These are phyloP conservation scores for Saturnia pavonia DNA, from an alignment of 2,888 invertebrate genomes.

Conservation along the genomic window DNA sequence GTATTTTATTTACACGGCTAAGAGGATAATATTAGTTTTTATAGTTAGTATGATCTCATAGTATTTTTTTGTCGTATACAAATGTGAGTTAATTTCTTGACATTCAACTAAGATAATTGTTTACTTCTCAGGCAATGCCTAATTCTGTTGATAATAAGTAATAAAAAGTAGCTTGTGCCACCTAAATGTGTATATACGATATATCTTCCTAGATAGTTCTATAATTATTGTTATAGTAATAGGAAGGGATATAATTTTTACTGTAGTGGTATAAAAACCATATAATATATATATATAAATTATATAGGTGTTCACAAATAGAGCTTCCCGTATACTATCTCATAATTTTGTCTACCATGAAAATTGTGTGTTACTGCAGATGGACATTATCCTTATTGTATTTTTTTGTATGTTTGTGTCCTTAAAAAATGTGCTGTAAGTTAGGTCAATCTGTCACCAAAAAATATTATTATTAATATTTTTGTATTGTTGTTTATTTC, in stretches of 20 bases:
- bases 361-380: conserved; percentile 35
- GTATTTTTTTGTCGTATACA: not conserved
- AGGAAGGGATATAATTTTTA: conserved; percentile 62
- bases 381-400: conserved; percentile 22
- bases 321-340: conserved; percentile 70
- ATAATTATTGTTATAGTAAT: conserved; percentile 65
- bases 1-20: conserved; percentile 11
- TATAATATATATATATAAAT: conserved; percentile 49
- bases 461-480: not conserved
- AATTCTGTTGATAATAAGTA: conserved; percentile 32
- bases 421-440: not conserved
- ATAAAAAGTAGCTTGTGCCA: conserved; percentile 73
- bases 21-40: not conserved
- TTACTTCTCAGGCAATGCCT: conserved; percentile 21
- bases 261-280: conserved; percentile 59
- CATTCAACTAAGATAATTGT: not conserved
- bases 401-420: not conserved
- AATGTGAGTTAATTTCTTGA: not conserved
- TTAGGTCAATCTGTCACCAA: not conserved
- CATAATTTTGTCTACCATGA: conserved; percentile 63
- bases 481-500: not conserved
- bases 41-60: not conserved
- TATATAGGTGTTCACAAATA: conserved; percentile 66
- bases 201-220: conserved; percentile 66
- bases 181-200: conserved; percentile 64